These are phyloP conservation scores for Saguinus imperator DNA, from an alignment of 2,113 vertebrate species.

Conservation along the genomic window DNA sequence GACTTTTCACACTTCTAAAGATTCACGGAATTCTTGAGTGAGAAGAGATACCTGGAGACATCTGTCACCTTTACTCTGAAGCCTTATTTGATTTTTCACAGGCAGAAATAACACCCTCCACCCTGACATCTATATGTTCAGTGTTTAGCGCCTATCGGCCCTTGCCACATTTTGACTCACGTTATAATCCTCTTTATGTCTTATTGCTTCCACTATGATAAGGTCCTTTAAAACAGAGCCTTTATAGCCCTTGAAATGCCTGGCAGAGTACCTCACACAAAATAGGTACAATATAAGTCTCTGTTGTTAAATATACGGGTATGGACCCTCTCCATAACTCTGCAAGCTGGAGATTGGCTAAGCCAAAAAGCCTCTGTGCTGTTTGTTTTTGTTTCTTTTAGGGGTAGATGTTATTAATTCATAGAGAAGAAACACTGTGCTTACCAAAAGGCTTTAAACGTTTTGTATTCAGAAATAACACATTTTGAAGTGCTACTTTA, in stretches of 20 bases:
- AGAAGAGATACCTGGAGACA: neutral
- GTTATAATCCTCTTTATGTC: neutral
- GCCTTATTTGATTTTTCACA: neutral
- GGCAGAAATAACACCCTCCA: neutral
- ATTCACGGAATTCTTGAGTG: neutral
- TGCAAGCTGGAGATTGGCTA: neutral
- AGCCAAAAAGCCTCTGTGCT: neutral
- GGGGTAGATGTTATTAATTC: neutral
- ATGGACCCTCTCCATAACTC: neutral
- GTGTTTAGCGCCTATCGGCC: neutral
- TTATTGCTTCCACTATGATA: neutral
- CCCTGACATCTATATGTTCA: neutral
- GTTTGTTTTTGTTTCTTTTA: neutral
- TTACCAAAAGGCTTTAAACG: neutral
- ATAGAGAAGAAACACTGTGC: neutral
- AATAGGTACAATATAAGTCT: neutral
- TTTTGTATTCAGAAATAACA: constrained; percentile 18
- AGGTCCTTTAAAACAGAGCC: neutral
- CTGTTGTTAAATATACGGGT: neutral
- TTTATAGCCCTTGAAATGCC: neutral
- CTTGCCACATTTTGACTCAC: neutral
- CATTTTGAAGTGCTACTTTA: constrained; percentile 33
- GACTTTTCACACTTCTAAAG: neutral
- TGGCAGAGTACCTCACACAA: neutral
- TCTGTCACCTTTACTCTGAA: neutral